Evolutionary conservation across 2,797 vertebrate genomes (phyloP), one percentile per base, ranked within the genome.

Genomic region (Melanotaenia pygmaea): DNA sequence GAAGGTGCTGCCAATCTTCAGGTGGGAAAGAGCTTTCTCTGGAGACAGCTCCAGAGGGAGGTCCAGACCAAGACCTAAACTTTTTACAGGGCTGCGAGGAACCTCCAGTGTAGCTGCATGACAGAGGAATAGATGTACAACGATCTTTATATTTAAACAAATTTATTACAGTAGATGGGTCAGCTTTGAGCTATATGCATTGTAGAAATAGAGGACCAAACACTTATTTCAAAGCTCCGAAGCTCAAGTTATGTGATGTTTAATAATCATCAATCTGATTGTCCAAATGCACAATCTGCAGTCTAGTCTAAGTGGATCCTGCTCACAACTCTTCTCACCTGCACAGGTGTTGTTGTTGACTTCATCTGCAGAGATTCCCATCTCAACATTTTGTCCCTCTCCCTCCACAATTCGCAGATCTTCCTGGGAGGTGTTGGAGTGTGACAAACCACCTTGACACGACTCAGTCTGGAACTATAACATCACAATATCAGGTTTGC

Each of bases 261-360:
- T 4, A 28, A 28, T 28, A 54, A 28, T 54, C 24, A 54, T 54
- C 5, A 14, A 54, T 26, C 51, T 14, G 10, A 24, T 20, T 40
- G 3, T 10, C 26, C 4, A 16, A 8, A 37, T 14, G 18, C n/a
- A 40, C 43, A 6, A 24, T 53, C 10, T 1, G 5, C 34, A 59
- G 34, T 22, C 13, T 54, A 3, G 24, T 54, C 51, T 34, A 18
- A 26, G 20, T 9, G 34, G 24, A 30, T 16, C 14, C 22, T 54
- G 13, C 11, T 65, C 3, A 50, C 16, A 26, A 18, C 8, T 40
- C 4, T 7, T 13, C 70, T 92, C 79, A 99, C 97, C 96, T 89
- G 93, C 91, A 50, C 98, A 99, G 26, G 96, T 99, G 81, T 99
- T 99, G 90, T 99, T 99, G 94, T 99, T 99, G 79, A 99, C 97